Percentiles rank a stretch among this genome's conserved stretches.
Evolutionary conservation across 2,113 vertebrate species (phyloP).

Genomic region (Thunnus thynnus): DNA sequence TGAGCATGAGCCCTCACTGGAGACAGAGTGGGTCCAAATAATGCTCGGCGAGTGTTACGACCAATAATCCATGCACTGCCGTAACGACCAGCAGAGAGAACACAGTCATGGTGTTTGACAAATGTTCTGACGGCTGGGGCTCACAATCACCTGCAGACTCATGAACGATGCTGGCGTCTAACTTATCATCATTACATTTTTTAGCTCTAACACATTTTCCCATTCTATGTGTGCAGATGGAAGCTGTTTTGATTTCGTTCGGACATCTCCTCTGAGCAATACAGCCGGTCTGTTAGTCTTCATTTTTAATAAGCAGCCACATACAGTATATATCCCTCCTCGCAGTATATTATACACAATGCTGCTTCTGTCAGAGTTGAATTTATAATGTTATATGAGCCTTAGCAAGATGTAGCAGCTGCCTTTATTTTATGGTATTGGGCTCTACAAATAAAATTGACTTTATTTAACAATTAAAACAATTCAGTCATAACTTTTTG

Average conservation of each 20-base stretch:
- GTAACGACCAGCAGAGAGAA: not conserved
- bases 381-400: not conserved
- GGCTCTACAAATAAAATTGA: too few relatives aligned
- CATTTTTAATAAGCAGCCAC: constrained; percentile 25
- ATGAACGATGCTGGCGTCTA: not conserved
- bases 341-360: not conserved
- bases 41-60: not conserved
- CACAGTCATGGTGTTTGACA: constrained; percentile 2
- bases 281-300: not conserved
- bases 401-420: not conserved
- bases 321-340: not conserved
- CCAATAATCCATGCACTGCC: constrained; percentile 26
- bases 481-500: not conserved
- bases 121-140: constrained; percentile 34
- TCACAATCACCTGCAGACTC: constrained; percentile 22
- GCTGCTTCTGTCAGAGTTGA: not conserved
- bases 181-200: constrained; percentile 20
- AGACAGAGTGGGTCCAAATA: constrained; percentile 6
- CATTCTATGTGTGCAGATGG: constrained; percentile 1
- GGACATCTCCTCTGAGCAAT: constrained; percentile 8
- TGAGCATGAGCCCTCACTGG: constrained; percentile 26
- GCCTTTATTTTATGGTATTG: not conserved
- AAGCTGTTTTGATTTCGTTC: constrained; percentile 21
- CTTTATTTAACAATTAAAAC: not conserved
- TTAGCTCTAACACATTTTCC: not conserved